A percentile compares a stretch with the other conserved stretches of the same genome.
These are phyloP conservation scores for Channallabes apus DNA, from an alignment of 2,797 vertebrate species.

Conservation along the genomic window DNA sequence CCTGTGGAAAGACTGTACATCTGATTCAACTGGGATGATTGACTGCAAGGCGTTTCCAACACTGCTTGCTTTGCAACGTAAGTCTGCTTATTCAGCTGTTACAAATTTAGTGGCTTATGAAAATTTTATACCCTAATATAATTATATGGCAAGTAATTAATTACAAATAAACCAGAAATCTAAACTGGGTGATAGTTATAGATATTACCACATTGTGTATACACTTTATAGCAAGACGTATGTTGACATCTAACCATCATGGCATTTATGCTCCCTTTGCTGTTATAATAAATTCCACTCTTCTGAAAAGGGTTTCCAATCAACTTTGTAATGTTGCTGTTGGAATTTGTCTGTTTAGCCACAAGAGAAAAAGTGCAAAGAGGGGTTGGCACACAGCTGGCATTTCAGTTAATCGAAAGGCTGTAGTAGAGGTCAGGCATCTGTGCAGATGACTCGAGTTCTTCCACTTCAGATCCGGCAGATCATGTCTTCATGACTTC, in stretches of 20 bases:
- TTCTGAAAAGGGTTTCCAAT: neutral
- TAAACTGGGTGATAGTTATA: neutral
- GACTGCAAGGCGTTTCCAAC: conserved; percentile 78
- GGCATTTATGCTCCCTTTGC: neutral
- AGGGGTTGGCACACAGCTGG: neutral
- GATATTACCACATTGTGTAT: neutral
- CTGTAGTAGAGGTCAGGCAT: neutral
- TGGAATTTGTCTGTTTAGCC: neutral
- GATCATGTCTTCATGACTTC: neutral
- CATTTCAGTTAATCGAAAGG: neutral
- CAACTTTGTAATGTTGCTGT: neutral
- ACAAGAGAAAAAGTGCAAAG: neutral
- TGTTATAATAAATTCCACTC: neutral
- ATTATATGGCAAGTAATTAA: neutral
- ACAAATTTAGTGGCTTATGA: neutral
- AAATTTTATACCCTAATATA: neutral
- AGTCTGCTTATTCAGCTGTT: conserved; percentile 48
- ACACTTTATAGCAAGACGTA: neutral
- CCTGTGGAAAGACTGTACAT: conserved; percentile 77
- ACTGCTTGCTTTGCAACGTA: conserved; percentile 72
- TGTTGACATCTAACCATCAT: neutral
- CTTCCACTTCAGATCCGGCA: neutral
- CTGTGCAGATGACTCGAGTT: too few relatives aligned
- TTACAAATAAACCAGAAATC: neutral
- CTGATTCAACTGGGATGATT: conserved; percentile 74